Conservation (phyloP, 2,888 invertebrate genomes). For the Aphidius colemani region DNA sequence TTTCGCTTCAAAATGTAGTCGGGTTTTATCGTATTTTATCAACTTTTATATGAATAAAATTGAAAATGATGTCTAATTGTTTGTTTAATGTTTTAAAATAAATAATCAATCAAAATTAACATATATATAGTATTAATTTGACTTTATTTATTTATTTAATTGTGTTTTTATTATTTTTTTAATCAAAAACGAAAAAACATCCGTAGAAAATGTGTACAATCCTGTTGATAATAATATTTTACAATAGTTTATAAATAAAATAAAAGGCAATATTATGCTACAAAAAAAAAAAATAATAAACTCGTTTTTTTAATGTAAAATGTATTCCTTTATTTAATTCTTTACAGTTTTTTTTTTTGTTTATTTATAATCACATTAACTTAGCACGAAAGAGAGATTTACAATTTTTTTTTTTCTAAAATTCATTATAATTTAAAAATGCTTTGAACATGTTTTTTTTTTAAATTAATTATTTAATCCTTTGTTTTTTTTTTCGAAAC, state of each 20-base stretch:
- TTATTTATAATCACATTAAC: constrained; percentile 67
- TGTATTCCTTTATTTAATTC: constrained; percentile 63
- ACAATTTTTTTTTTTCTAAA: constrained; percentile 68
- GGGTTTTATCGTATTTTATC: no score
- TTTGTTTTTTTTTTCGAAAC: constrained; percentile 33
- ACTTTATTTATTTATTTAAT: no score
- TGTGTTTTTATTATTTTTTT: no score
- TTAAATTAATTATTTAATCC: constrained; percentile 45
- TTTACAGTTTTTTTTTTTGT: constrained; percentile 68
- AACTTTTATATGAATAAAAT: no score
- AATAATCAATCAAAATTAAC: no score
- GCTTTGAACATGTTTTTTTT: constrained; percentile 61
- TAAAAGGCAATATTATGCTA: constrained; percentile 39
- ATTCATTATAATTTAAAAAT: constrained; percentile 56
- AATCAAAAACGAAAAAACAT: no score
- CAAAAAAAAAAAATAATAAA: background rate
- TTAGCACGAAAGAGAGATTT: constrained; percentile 69
- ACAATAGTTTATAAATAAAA: constrained; percentile 52
- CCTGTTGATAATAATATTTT: constrained; percentile 50
- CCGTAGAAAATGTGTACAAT: no score
- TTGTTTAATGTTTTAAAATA: no score
- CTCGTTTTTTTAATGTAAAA: constrained; percentile 50
- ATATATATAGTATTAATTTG: no score
- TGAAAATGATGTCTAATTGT: no score
- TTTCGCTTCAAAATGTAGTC: no score